These are phyloP conservation scores for Scotopteryx bipunctaria DNA, from an alignment of 2,888 invertebrate species.

Conservation along the genomic window DNA sequence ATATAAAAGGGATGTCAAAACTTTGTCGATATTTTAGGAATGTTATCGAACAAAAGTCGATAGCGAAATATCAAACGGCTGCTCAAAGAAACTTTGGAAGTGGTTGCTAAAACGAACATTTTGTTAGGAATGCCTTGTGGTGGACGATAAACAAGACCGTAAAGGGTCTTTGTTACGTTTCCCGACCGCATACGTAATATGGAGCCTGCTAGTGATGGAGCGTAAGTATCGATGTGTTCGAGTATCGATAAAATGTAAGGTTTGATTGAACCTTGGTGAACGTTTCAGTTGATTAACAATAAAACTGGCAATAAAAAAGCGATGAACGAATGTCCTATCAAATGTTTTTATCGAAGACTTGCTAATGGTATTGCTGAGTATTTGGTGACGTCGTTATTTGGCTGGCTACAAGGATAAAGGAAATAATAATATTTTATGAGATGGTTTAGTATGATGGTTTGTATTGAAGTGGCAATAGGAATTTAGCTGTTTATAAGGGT, in stretches of 20 bases:
- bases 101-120: constrained; percentile 43
- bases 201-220: constrained; percentile 46
- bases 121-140: constrained; percentile 54
- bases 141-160: constrained; percentile 59
- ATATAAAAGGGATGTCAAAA: constrained; percentile 30
- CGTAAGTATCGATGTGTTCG: constrained; percentile 25
- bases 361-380: constrained; percentile 31
- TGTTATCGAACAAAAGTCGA: constrained; percentile 34
- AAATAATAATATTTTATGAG: constrained; percentile 16
- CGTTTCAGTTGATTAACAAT: constrained; percentile 38
- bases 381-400: constrained; percentile 22
- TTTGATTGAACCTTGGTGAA: constrained; percentile 30
- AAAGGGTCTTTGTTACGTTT: constrained; percentile 59
- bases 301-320: constrained; percentile 32
- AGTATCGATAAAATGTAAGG: constrained; percentile 38
- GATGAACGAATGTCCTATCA: constrained; percentile 32
- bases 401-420: constrained; percentile 15
- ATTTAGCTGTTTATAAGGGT: constrained; percentile 6
- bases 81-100: constrained; percentile 39
- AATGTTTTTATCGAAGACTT: constrained; percentile 28
- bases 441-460: constrained; percentile 12
- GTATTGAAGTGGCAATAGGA: constrained; percentile 10
- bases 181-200: constrained; percentile 52
- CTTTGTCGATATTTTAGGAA: constrained; percentile 34
- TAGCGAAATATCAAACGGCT: constrained; percentile 34